Evolutionary conservation across 2,797 vertebrate genomes (phyloP).

Genomic region (Todus mexicanus): DNA sequence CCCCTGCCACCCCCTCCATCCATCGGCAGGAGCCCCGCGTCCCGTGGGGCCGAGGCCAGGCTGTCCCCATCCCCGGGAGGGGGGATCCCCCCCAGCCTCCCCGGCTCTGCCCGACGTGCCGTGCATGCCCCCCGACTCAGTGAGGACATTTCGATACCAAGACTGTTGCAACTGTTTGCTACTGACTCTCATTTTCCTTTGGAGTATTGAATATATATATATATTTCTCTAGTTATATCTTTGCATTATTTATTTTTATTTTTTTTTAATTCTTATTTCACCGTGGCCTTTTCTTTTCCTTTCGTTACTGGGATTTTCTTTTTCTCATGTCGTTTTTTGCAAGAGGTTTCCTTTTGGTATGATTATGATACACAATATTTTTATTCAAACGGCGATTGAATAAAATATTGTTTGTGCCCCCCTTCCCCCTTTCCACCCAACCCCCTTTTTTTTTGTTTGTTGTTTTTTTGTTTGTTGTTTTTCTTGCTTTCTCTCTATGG

Average conservation of each 20-base stretch:
- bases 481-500: constrained; percentile 99
- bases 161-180: constrained; percentile 74
- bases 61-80: constrained; percentile 16
- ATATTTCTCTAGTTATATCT: constrained; percentile 68
- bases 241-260: constrained; percentile 9
- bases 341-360: constrained; percentile 86
- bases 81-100: not conserved
- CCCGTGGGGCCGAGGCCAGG: not conserved
- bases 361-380: constrained; percentile 99
- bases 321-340: constrained; percentile 79
- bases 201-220: constrained; percentile 67
- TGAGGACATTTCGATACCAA: constrained; percentile 64
- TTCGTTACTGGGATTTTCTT: constrained; percentile 38
- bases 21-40: not conserved
- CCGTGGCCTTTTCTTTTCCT: constrained; percentile 52
- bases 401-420: constrained; percentile 99
- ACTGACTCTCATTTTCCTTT: constrained; percentile 70
- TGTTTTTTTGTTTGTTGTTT: constrained; percentile 99
- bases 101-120: not conserved
- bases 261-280: constrained; percentile 51
- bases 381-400: constrained; percentile 99
- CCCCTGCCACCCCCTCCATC: not conserved
- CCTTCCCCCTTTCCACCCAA: constrained; percentile 88
- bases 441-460: constrained; percentile 87
- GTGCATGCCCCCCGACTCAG: constrained; percentile 59